Base-by-base conservation (phyloP, 2,888 invertebrate species). In the Chrysolina haemoptera region DNA sequence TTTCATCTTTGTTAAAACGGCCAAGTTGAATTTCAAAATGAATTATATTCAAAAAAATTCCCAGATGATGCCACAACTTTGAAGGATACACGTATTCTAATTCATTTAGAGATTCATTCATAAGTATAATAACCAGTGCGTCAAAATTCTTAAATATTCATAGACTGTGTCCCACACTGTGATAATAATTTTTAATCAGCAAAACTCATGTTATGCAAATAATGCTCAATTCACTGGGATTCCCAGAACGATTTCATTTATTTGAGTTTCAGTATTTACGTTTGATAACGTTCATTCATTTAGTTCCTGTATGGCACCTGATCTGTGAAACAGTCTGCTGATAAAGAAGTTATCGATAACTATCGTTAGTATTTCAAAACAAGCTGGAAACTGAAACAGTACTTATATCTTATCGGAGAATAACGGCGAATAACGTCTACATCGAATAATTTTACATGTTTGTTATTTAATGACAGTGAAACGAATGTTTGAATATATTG, bases 311-410 rank as follows among this genome's bases (percentile, higher is more conserved):
- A 59, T 16, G 53, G 16, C 68, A 53, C 68, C 59, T 53, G 48
- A 53, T 68, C 22, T 59, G 53, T 55, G 46, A 20, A 68, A 40
- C 18, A 35, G 50, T 68, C n/a, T 16, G 59, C 11, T 59, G 59
- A 59, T 59, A 59, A 59, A 59, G 59, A 14, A 22, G 11, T 14
- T 27, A 59, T 59, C 59, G 14, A 27, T 27, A 27, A 35, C 4
- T n/a, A 46, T 46, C 46, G 35, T 2, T 59, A 5, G 12, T n/a
- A 14, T 27, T 59, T 16, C 59, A 1, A n/a, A 41, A 64, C 41
- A 22, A 53, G 18, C 27, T n/a, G n/a, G n/a, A n/a, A 27, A 27
- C 5, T 1, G 27, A 27, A 27, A 27, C 27, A 3, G 27, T 27
- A 3, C 5, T 27, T 5, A 27, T 27, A 27, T 27, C 27, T 27